phyloP scores from a whole-genome alignment of 2,113 vertebrate genomes.

The Brachyhypopomus gauderio region DNA sequence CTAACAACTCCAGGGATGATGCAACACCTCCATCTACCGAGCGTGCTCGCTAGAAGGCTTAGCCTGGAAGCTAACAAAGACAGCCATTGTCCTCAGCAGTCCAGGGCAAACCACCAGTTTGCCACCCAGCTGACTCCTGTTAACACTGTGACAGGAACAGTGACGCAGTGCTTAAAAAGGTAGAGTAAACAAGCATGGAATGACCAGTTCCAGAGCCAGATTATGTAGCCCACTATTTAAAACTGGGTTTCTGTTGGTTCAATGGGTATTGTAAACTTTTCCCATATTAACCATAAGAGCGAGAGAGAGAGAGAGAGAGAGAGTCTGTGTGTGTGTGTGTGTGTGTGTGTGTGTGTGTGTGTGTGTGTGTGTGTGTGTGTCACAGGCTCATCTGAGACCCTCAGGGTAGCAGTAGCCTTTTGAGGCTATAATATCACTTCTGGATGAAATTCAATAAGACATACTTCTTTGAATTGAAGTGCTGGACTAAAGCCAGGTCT shows the following conservation, averaged over 20 bases:
- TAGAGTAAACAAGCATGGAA: background rate
- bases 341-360: constrained; percentile 20
- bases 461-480: constrained; percentile 75
- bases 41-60: background rate
- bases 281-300: constrained; percentile 58
- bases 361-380: constrained; percentile 61
- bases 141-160: background rate
- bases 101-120: background rate
- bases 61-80: background rate
- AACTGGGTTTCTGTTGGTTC: constrained; percentile 61
- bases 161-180: background rate
- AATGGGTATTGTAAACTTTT: constrained; percentile 71
- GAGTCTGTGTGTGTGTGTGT: constrained; percentile 16
- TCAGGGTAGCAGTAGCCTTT: constrained; percentile 79
- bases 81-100: background rate
- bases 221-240: constrained; percentile 73
- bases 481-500: constrained; percentile 75
- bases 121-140: background rate
- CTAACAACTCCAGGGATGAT: constrained; percentile 6
- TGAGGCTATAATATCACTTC: constrained; percentile 83
- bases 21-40: constrained; percentile 53
- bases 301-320: constrained; percentile 18
- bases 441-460: constrained; percentile 83
- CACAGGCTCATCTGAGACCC: constrained; percentile 74
- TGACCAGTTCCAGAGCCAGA: constrained; percentile 31